These are phyloP conservation scores for Molanna angustata DNA, from an alignment of 2,888 invertebrate genomes.

Conservation along the genomic window DNA sequence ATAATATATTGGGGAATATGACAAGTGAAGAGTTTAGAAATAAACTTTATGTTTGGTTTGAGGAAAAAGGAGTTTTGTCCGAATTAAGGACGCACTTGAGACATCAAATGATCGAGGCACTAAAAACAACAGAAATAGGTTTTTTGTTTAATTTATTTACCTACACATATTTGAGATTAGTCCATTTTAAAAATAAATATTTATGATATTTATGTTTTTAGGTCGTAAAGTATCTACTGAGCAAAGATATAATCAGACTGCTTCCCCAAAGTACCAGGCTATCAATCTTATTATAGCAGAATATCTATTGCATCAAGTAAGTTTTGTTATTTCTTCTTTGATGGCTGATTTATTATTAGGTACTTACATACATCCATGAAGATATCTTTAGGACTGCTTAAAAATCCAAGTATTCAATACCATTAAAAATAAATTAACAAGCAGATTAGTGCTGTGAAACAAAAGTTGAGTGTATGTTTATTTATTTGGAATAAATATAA, in stretches of 20 bases:
- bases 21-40: slow-evolving; percentile 54
- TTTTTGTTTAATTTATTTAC: slow-evolving; percentile 14
- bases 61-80: slow-evolving; percentile 58
- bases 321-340: too few relatives aligned
- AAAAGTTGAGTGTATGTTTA: too few relatives aligned
- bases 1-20: slow-evolving; percentile 26
- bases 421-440: too few relatives aligned
- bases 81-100: slow-evolving; percentile 59
- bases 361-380: too few relatives aligned
- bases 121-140: slow-evolving; percentile 50
- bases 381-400: too few relatives aligned
- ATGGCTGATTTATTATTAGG: too few relatives aligned
- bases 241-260: slow-evolving; percentile 45
- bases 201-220: slow-evolving; percentile 29
- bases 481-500: too few relatives aligned
- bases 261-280: slow-evolving; percentile 57
- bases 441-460: too few relatives aligned
- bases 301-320: slow-evolving; percentile 53
- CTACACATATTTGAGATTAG: slow-evolving; percentile 16
- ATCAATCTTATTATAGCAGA: slow-evolving; percentile 60
- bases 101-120: slow-evolving; percentile 55
- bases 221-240: slow-evolving; percentile 44
- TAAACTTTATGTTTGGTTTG: slow-evolving; percentile 56
- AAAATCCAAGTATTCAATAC: too few relatives aligned
- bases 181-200: neutral